phyloP scores from a whole-genome alignment of 2,888 invertebrate species.

The Apamea monoglypha region DNA sequence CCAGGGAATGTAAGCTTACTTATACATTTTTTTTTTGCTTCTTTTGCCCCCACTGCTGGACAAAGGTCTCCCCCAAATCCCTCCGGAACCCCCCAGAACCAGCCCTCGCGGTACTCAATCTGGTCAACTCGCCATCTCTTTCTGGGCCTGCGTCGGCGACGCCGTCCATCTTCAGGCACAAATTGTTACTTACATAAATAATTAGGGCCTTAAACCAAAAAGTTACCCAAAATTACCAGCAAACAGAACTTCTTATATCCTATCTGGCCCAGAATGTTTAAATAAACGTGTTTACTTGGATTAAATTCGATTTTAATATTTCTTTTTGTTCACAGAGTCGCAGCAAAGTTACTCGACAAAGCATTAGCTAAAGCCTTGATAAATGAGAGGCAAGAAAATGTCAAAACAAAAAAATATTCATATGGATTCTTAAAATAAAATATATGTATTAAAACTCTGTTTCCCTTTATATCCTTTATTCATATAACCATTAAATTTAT shows the following conservation, averaged over 20 bases:
- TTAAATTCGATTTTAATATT: not conserved
- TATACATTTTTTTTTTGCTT: too few relatives aligned
- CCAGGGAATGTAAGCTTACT: slow-evolving; percentile 92
- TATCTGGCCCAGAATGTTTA: not conserved
- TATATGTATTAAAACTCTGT: slow-evolving; percentile 43
- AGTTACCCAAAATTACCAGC: not conserved
- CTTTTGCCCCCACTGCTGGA: too few relatives aligned
- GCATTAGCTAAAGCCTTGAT: slow-evolving; percentile 92
- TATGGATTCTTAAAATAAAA: slow-evolving; percentile 90
- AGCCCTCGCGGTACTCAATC: too few relatives aligned
- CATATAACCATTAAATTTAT: slow-evolving; percentile 59
- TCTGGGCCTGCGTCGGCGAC: too few relatives aligned
- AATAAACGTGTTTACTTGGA: not conserved
- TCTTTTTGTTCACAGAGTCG: slow-evolving; percentile 78
- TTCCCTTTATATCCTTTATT: slow-evolving; percentile 73
- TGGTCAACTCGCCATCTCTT: too few relatives aligned
- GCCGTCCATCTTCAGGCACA: too few relatives aligned
- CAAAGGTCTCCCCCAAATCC: too few relatives aligned
- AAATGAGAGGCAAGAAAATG: slow-evolving; percentile 87
- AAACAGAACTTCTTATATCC: not conserved
- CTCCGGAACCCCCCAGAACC: too few relatives aligned
- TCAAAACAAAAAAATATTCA: slow-evolving; percentile 84
- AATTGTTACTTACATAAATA: not conserved
- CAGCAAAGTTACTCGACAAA: slow-evolving; percentile 92
- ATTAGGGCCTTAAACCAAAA: not conserved